Evolutionary conservation across 23 tunicate genomes (phyloP).

Genomic region (Styela plicata): DNA sequence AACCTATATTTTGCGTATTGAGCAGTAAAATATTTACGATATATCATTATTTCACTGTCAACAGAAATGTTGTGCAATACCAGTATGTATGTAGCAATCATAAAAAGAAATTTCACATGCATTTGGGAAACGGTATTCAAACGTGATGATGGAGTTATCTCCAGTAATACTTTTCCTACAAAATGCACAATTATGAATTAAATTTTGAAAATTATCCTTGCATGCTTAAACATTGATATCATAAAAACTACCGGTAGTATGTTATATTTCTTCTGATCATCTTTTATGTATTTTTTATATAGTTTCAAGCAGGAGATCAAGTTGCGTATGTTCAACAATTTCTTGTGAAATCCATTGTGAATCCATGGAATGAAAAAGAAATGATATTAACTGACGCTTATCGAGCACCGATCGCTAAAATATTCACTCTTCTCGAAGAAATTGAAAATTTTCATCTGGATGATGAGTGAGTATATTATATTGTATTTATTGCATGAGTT

Average conservation of each 20-base stretch:
- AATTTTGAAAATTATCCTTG: background rate
- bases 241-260: too few species aligned
- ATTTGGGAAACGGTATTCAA: too few species aligned
- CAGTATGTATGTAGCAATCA: background rate
- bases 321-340: constrained; percentile 81
- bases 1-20: too few species aligned
- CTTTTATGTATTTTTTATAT: background rate
- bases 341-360: constrained; percentile 37
- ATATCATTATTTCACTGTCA: too few species aligned
- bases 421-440: constrained; percentile 47
- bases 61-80: too few species aligned
- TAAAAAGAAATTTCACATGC: background rate
- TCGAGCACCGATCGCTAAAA: constrained; percentile 22
- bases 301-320: constrained; percentile 30
- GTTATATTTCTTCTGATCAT: too few species aligned
- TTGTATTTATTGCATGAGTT: too few species aligned
- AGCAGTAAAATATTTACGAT: too few species aligned
- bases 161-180: too few species aligned
- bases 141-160: too few species aligned
- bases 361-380: constrained; percentile 28
- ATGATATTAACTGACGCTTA: background rate
- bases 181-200: too few species aligned
- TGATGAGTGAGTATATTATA: constrained; percentile 28
- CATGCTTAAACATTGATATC: background rate
- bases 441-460: constrained; percentile 39